A percentile compares a stretch with the other conserved stretches of the same genome.
These are phyloP conservation scores for Lordiphosa mommai DNA, from an alignment of 1,140 invertebrate genomes.

Conservation along the genomic window DNA sequence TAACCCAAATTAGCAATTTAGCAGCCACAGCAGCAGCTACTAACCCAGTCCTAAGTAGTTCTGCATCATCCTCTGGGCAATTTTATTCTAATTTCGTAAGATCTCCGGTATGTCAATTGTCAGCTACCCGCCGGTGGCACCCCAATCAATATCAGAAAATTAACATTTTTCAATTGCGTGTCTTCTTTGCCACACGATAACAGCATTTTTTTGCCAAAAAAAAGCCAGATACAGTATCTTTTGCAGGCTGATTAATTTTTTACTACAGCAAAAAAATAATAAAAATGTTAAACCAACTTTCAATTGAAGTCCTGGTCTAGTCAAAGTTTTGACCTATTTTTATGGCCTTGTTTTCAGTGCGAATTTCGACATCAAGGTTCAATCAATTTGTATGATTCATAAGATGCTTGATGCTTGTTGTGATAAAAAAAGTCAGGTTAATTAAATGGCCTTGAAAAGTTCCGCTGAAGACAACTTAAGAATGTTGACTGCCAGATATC, in stretches of 20 bases:
- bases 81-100: constrained; percentile 68
- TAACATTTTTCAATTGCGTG: constrained; percentile 66
- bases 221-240: neutral
- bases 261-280: neutral
- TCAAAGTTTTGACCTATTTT: neutral
- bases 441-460: no score
- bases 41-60: constrained; percentile 10
- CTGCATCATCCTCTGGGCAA: constrained; percentile 25
- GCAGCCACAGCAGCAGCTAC: neutral
- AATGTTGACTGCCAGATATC: no score
- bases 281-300: neutral
- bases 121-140: constrained; percentile 21
- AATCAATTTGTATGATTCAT: neutral
- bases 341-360: neutral
- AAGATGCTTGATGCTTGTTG: neutral
- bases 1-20: no score
- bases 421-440: no score
- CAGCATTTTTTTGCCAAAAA: constrained; percentile 34
- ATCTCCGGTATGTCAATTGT: constrained; percentile 51
- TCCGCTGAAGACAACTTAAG: no score
- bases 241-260: neutral
- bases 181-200: constrained; percentile 41
- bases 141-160: constrained; percentile 58
- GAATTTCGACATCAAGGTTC: neutral
- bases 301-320: neutral